Base-by-base conservation (phyloP, 2,888 invertebrate species). In the Rotaria socialis region DNA sequence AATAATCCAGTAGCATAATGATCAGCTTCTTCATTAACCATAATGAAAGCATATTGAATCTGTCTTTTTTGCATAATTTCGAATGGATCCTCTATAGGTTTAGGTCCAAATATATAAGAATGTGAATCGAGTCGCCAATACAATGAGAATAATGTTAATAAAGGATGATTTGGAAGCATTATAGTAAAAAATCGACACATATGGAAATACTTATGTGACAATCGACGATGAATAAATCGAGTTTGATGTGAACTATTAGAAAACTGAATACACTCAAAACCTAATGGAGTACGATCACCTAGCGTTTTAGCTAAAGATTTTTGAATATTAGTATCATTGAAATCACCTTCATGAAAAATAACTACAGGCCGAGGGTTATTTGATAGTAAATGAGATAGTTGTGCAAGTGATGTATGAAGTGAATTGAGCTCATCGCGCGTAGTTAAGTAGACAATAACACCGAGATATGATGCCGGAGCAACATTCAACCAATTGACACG, bases 81-180 rank as follows among this genome's bases (percentile, higher is more conserved):
- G 16, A 67, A 67, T 11, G 67, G 67, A 67, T 67, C 67, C 35
- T 67, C 5, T 3, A 67, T 67, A 16, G 67, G 67, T 67, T 27
- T 67, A 2, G 67, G 14, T 35, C 27, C 67, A 67, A 67, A 67
- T 67, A 67, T 67, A 35, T 27, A 67, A 5, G 67, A 67, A 16
- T 67, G 67, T 67, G 67, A 14, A 67, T 67, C 67, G 16, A 67
- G 67, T 67, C 67, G 35, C 67, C 67, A 67, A 67, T 67, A 67
- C 16, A 14, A 67, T 67, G 27, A 14, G n/a, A 67, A 67, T 67
- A 35, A 16, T 67, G 11, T 67, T 67, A 67, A 2, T 16, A 67
- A 14, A 16, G 67, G 67, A 67, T 67, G 67, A 67, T 35, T 35
- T 35, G 35, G 14, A 35, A 67, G 27, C 67, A 67, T 35, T 1